phyloP scores from a whole-genome alignment of 1,140 invertebrate species.

The Nilaparvata lugens region DNA sequence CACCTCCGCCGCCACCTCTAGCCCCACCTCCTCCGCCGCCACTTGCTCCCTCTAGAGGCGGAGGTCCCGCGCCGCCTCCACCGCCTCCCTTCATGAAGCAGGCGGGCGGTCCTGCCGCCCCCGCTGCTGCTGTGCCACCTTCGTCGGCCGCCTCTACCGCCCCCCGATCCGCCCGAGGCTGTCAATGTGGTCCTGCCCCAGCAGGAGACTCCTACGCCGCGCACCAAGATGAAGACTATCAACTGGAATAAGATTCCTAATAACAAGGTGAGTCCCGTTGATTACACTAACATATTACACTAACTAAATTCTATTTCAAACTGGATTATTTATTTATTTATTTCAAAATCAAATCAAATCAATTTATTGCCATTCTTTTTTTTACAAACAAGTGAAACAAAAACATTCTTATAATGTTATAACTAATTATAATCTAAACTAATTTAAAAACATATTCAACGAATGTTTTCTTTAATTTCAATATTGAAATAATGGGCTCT shows the following conservation, averaged over 20 bases:
- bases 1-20: constrained; percentile 33
- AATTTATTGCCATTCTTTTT: too few relatives aligned
- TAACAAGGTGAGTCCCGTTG: constrained; percentile 51
- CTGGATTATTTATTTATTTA: too few relatives aligned
- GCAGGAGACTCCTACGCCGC: constrained; percentile 77
- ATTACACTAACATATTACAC: too few relatives aligned
- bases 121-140: constrained; percentile 36
- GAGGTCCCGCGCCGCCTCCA: constrained; percentile 26
- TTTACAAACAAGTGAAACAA: too few relatives aligned
- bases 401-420: too few relatives aligned
- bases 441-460: too few relatives aligned
- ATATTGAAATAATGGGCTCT: too few relatives aligned
- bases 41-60: constrained; percentile 31
- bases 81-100: constrained; percentile 25
- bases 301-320: too few relatives aligned
- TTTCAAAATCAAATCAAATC: too few relatives aligned
- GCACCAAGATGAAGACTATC: constrained; percentile 89
- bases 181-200: constrained; percentile 52
- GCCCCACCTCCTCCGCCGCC: constrained; percentile 36
- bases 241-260: constrained; percentile 92
- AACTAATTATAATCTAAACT: too few relatives aligned
- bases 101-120: constrained; percentile 31
- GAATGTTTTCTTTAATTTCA: too few relatives aligned
- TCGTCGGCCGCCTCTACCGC: constrained; percentile 36
- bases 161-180: constrained; percentile 27